Evolutionary conservation across 64 coral and sea anemone genomes (phyloP).

Genomic region (Acropora yongei): DNA sequence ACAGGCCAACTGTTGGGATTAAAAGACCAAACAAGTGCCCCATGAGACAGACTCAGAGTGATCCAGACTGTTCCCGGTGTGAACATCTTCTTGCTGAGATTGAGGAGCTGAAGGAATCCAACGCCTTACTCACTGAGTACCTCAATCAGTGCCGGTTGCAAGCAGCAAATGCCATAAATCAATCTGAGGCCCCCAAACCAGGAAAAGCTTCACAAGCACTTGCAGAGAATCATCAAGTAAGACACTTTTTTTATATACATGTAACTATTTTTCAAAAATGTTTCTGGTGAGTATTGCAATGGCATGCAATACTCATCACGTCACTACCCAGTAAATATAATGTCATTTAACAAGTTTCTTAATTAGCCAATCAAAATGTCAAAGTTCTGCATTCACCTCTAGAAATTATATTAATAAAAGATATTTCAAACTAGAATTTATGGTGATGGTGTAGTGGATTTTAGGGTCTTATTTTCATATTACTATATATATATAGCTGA

Average conservation of each 20-base stretch:
- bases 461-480: no score
- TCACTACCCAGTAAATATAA: background rate
- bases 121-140: constrained; percentile 42
- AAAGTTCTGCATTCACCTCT: no score
- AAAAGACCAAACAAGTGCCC: constrained; percentile 32
- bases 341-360: background rate
- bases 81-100: constrained; percentile 12
- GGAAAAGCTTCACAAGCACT: constrained; percentile 45
- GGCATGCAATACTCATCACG: no score
- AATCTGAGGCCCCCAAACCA: constrained; percentile 23
- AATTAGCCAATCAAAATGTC: background rate
- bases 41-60: background rate
- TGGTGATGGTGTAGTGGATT: no score
- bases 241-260: background rate
- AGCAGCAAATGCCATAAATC: background rate
- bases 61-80: constrained; percentile 15
- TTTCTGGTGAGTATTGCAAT: background rate
- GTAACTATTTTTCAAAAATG: background rate
- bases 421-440: no score
- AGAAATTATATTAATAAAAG: background rate
- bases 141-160: background rate
- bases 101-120: constrained; percentile 5
- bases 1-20: background rate
- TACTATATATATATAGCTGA: no score
- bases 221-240: constrained; percentile 50